Evolutionary conservation across 2,888 invertebrate species (phyloP).

Genomic region (Quadroppia sp.): DNA sequence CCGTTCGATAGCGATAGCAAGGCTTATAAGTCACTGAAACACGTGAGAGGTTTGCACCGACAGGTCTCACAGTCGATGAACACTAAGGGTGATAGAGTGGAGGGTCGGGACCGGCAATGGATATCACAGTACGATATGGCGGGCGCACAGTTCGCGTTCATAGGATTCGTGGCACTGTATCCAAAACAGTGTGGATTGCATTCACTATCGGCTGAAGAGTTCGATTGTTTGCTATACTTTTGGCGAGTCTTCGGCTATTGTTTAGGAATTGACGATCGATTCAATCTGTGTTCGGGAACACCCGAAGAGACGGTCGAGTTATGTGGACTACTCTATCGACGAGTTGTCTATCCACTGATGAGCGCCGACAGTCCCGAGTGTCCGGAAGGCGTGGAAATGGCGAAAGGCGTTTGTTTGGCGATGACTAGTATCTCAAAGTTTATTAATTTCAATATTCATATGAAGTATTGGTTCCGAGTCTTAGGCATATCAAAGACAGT

Average conservation of each 20-base stretch:
- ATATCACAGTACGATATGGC: conserved; percentile 78
- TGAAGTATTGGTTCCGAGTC: conserved; percentile 35
- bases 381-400: conserved; percentile 27
- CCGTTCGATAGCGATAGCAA: conserved; percentile 59
- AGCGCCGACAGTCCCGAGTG: neutral
- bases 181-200: conserved; percentile 64
- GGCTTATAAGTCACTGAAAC: conserved; percentile 55
- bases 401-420: conserved; percentile 37
- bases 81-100: neutral
- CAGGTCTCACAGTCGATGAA: conserved; percentile 51
- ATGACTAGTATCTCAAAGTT: neutral
- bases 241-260: conserved; percentile 71
- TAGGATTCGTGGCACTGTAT: conserved; percentile 66
- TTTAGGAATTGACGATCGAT: conserved; percentile 67
- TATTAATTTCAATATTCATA: conserved; percentile 27
- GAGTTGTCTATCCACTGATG: conserved; percentile 28
- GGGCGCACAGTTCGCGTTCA: conserved; percentile 78
- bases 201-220: conserved; percentile 60
- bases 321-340: too few relatives aligned
- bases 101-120: conserved; percentile 52
- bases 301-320: conserved; percentile 22
- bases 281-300: conserved; percentile 24
- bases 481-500: neutral
- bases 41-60: conserved; percentile 58
- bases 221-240: conserved; percentile 71